phyloP scores from a whole-genome alignment of 2,113 vertebrate genomes.

The Cochlearius cochlearius region DNA sequence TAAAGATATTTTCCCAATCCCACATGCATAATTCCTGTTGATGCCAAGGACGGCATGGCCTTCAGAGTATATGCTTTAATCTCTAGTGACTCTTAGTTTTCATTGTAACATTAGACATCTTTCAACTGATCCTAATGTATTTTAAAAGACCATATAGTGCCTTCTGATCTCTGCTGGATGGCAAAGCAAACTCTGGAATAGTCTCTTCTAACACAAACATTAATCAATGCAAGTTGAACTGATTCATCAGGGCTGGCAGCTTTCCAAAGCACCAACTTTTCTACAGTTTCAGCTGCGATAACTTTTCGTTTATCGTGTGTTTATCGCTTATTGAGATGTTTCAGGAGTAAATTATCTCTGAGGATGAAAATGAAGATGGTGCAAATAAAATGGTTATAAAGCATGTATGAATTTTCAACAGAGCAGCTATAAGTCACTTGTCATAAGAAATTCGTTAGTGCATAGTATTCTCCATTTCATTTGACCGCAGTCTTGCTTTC shows the following conservation, averaged over 20 bases:
- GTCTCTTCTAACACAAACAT: background rate
- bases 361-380: background rate
- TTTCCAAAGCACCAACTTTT: background rate
- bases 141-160: background rate
- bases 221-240: background rate
- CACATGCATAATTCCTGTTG: background rate
- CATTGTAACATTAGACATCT: background rate
- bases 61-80: background rate
- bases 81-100: background rate
- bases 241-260: background rate
- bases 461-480: background rate
- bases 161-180: slow-evolving; percentile 19
- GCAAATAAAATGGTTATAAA: background rate
- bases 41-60: background rate
- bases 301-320: background rate
- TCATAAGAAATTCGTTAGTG: background rate
- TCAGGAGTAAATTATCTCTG: background rate
- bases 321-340: background rate
- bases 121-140: background rate
- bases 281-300: background rate
- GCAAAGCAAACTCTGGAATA: background rate
- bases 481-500: background rate
- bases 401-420: background rate
- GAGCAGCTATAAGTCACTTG: background rate
- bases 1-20: background rate